Evolutionary conservation across 2,113 vertebrate genomes (phyloP), one percentile per base, ranked within the genome.

Genomic region (Pluvialis apricaria): DNA sequence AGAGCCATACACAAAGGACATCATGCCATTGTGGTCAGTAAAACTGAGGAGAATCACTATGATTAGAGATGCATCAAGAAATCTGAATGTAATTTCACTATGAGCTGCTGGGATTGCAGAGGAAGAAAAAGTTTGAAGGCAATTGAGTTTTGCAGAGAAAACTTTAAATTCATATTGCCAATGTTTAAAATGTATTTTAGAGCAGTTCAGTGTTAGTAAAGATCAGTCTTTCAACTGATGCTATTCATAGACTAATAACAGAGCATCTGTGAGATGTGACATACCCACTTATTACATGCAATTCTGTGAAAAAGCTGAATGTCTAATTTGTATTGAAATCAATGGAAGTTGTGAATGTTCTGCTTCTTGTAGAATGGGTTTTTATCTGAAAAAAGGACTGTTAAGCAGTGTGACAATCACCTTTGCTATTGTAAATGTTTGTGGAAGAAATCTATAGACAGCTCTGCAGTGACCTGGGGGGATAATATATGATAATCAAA

Each of bases 241-340:
- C 62, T 91, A 94, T 91, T 97, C 66, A 87, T 16, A 79, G 66
- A 82, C 58, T 94, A 96, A 94, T 94, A 94, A 72, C 77, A 93
- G 80, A 82, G 73, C 77, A 88, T 92, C 76, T 60, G 42, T 78
- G 88, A 75, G 82, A 92, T 83, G 92, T 70, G 71, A 93, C 58
- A 79, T 89, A 84, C 31, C 65, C 73, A 16, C 32, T 82, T 85
- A 91, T 87, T 94, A 91, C 20, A 79, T 28, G 49, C 60, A 82
- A 54, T 95, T 90, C 61, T 76, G 52, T 54, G 72, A 55, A 89
- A 88, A 73, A 91, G 79, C 77, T 20, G n/a, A 87, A 40, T 3
- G 4, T 82, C 40, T 91, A 76, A 94, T 93, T 92, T 92, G 40
- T 89, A 62, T 34, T 68, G 44, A 95, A 92, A 94, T 88, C 69